These are phyloP conservation scores for Nibea albiflora DNA, from an alignment of 2,113 vertebrate genomes.

Conservation along the genomic window DNA sequence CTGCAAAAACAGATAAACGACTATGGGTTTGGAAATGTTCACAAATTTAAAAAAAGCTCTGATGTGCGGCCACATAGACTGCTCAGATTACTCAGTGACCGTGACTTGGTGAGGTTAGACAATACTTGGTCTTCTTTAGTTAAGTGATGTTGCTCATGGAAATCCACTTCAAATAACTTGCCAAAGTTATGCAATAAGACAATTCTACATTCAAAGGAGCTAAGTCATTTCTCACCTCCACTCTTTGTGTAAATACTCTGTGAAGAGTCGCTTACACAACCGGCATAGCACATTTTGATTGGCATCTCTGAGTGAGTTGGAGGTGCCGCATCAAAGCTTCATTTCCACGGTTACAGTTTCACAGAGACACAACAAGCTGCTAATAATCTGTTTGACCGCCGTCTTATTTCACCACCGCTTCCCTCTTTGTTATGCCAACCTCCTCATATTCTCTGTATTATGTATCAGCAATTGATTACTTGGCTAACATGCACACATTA, in stretches of 20 bases:
- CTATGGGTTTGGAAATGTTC: no score
- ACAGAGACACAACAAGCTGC: conserved; percentile 42
- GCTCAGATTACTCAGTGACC: neutral
- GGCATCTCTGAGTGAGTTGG: conserved; percentile 16
- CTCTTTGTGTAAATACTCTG: conserved; percentile 13
- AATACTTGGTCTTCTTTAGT: neutral
- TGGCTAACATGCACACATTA: conserved; percentile 27
- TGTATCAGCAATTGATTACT: neutral
- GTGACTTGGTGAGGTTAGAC: neutral
- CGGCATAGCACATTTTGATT: conserved; percentile 23
- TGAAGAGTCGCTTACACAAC: conserved; percentile 25
- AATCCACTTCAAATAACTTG: neutral
- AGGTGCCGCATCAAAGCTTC: conserved; percentile 34
- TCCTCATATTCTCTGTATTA: conserved; percentile 17
- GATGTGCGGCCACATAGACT: no score
- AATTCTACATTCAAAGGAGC: neutral
- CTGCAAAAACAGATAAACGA: no score
- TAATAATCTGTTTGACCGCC: conserved; percentile 56
- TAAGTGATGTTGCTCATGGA: neutral
- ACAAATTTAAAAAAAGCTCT: no score
- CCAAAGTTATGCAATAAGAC: neutral
- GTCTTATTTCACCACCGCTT: conserved; percentile 20
- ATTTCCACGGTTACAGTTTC: conserved; percentile 43
- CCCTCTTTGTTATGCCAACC: conserved; percentile 27
- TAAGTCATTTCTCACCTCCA: neutral